Evolutionary conservation across 2,797 vertebrate genomes (phyloP), one percentile per base, ranked within the genome.

Genomic region (Hoplostethus atlanticus): DNA sequence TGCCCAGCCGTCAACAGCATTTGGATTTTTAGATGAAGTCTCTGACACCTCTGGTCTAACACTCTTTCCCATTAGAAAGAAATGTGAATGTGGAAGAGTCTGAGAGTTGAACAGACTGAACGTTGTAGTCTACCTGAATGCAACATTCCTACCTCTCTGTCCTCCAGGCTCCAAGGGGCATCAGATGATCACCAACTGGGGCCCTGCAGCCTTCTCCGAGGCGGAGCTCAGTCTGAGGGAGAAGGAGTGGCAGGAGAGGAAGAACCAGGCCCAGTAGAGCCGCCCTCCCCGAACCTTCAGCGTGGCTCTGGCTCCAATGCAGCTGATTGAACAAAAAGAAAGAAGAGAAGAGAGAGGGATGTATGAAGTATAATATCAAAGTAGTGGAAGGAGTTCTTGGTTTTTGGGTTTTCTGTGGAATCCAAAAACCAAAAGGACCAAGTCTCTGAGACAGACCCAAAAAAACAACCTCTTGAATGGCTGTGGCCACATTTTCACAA

Each of bases 141-240:
- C 38, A 40, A 10, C 9, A 40, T 40, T 40, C 56, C 5, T 21
- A 46, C 52, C 28, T 8, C 17, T 30, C 16, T 38, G 34, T 36
- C 12, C 34, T 58, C 5, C 86, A 99, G 98, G 97, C 57, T 93
- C 96, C 12, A 98, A 97, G 88, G 96, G 93, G 17, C 95, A 94
- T 55, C 93, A 93, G 73, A 84, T 94, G 51, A 96, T 98, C 90
- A 98, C 97, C 46, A 97, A 99, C 91, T 99, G 98, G 98, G 98
- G 98, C 9, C 96, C 96, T 0, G 96, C 97, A 0, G 96, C 97
- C 0, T 98, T 99, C 83, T 97, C 97, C 38, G 94, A 97, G 8
- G 91, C 92, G 1, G 98, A 99, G 79, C 94, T 99, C 1, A 94
- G 89, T 68, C 92, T 96, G 79, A 95, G 97, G 81, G 84, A 97